Percentiles rank a stretch among this genome's conserved stretches.
Conservation (phyloP, 2,113 vertebrate species). For the Leucosticte australis region DNA sequence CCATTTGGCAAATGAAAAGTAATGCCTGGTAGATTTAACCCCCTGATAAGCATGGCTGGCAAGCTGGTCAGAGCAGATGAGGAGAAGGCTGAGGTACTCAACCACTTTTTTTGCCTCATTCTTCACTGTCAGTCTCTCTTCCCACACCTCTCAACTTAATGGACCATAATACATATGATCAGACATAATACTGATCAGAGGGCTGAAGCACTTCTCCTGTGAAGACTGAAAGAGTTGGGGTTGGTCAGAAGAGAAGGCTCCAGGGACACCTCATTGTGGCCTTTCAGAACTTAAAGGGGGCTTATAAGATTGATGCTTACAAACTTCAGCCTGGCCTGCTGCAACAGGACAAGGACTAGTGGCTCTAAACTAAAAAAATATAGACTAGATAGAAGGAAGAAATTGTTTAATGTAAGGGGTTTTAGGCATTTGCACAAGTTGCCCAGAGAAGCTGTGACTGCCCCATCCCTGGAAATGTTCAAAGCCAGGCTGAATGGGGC, state of each 20-base stretch:
- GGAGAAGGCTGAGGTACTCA: not conserved
- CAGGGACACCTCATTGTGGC: too few relatives aligned
- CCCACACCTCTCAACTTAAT: not conserved
- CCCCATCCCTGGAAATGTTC: not conserved
- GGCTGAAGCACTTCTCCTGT: not conserved
- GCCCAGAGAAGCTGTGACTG: not conserved
- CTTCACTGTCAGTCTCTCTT: not conserved
- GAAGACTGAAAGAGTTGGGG: not conserved
- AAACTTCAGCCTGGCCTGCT: not conserved
- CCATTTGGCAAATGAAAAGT: not conserved
- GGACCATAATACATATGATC: not conserved
- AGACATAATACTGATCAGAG: not conserved
- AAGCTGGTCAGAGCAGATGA: not conserved
- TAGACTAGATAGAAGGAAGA: not conserved
- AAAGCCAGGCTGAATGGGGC: not conserved
- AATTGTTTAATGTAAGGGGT: not conserved
- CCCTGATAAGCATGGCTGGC: not conserved
- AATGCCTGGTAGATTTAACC: not conserved
- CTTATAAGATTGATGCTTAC: not conserved
- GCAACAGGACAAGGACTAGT: not conserved
- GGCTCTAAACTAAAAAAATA: not conserved
- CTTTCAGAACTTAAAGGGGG: not conserved
- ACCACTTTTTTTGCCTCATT: not conserved
- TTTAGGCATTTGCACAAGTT: not conserved
- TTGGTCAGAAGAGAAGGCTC: not conserved